phyloP scores from a whole-genome alignment of 92 coral and sea anemone genomes.

The Desmophyllum pertusum region DNA sequence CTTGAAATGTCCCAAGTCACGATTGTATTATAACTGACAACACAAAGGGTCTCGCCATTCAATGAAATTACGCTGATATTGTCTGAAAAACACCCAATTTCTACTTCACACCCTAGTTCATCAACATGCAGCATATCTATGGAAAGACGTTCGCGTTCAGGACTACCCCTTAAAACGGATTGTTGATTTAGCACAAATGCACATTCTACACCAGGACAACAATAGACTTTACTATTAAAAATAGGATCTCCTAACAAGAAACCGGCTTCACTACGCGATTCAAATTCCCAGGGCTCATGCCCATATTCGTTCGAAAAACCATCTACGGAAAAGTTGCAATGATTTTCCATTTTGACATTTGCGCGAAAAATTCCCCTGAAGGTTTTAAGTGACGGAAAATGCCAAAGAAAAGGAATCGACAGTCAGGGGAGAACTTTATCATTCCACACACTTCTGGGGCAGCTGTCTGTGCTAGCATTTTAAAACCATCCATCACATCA shows the following conservation, averaged over 20 bases:
- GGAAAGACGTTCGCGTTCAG: not conserved
- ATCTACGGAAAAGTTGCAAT: not conserved
- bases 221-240: not conserved
- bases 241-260: conserved; percentile 11
- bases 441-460: accelerated
- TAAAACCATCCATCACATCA: conserved; percentile 6
- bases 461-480: not conserved
- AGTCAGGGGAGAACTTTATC: conserved; percentile 9
- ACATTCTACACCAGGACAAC: too few relatives aligned
- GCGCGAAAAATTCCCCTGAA: not conserved
- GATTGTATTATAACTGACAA: not conserved
- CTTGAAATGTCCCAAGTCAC: not conserved
- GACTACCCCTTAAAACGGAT: not conserved
- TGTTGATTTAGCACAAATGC: not conserved
- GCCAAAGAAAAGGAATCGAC: not conserved
- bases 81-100: not conserved
- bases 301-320: too few relatives aligned
- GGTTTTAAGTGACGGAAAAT: not conserved
- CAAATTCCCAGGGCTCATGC: not conserved
- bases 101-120: not conserved
- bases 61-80: not conserved
- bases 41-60: conserved; percentile 9
- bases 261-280: not conserved
- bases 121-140: not conserved
- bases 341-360: not conserved